phyloP scores from a whole-genome alignment of 2,888 invertebrate genomes.

The Pachydiplax longipennis region DNA sequence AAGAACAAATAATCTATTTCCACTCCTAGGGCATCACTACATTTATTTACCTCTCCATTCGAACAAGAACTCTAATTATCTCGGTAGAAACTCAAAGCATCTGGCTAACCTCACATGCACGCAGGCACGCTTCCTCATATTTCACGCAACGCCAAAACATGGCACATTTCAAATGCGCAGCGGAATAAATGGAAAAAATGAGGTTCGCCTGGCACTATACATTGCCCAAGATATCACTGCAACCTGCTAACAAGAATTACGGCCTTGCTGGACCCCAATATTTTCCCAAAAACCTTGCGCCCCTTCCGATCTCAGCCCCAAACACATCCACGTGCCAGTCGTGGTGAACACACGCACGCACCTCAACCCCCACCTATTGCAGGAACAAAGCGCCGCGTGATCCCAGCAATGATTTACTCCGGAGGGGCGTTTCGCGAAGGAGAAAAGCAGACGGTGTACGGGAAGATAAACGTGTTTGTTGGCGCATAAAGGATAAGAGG shows the following conservation, averaged over 20 bases:
- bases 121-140: not conserved
- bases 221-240: not conserved
- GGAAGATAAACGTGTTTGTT: not conserved
- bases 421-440: not conserved
- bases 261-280: not conserved
- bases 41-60: no score
- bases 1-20: no score
- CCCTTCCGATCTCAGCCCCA: not conserved
- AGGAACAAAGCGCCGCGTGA: not conserved
- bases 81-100: not conserved
- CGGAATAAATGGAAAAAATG: not conserved
- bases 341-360: not conserved
- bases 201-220: not conserved
- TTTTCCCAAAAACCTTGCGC: not conserved
- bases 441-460: not conserved
- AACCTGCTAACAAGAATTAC: not conserved
- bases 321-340: not conserved
- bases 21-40: no score
- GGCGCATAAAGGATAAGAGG: conserved; percentile 9
- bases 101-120: not conserved
- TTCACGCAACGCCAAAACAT: not conserved
- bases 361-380: not conserved
- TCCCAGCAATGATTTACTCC: conserved; percentile 23
- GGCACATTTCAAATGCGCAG: not conserved
- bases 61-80: not conserved